Evolutionary conservation across 2,797 vertebrate genomes (phyloP), one percentile per base, ranked within the genome.

Genomic region (Cirrhinus mrigala): DNA sequence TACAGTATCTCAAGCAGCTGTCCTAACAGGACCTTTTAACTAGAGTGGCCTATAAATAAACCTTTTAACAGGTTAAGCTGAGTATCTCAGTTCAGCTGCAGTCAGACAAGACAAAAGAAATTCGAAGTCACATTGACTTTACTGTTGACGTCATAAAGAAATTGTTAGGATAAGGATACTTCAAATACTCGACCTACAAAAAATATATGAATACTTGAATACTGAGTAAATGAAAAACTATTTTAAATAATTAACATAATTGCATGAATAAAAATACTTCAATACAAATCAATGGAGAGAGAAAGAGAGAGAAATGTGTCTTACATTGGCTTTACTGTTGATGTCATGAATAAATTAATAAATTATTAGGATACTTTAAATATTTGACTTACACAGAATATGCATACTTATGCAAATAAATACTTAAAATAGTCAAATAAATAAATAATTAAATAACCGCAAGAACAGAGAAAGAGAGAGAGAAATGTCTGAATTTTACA

Each of bases 1-100:
- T 70, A 29, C 62, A 64, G 14, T 15, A 15, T 46, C 50, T 22
- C 10, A 58, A 33, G 48, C 18, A 46, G 52, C 50, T 70, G 52
- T 50, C 76, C 83, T 70, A 37, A 78, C 27, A 79, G 8, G 37
- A 56, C 74, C 73, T 27, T 83, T 83, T 64, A 68, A 50, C 60
- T 40, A 44, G 10, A 1, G 0, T n/a, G 1, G n/a, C 3, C 37
- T 77, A 74, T 44, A 84, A 83, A 68, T 76, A 66, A 5, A 52
- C 5, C 37, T 4, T 83, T 77, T 54, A 64, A 83, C 44, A 37
- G 9, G 58, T 75, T 40, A 77, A 77, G 18, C 62, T 16, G 33
- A 40, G 46, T 6, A n/a, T 44, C 16, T 11, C 20, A 40, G 71
- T 66, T 76, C 50, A 78, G 24, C n/a, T 58, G 62, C 20, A 2